phyloP scores from a whole-genome alignment of 2,888 invertebrate species.

The Diloba caeruleocephala region DNA sequence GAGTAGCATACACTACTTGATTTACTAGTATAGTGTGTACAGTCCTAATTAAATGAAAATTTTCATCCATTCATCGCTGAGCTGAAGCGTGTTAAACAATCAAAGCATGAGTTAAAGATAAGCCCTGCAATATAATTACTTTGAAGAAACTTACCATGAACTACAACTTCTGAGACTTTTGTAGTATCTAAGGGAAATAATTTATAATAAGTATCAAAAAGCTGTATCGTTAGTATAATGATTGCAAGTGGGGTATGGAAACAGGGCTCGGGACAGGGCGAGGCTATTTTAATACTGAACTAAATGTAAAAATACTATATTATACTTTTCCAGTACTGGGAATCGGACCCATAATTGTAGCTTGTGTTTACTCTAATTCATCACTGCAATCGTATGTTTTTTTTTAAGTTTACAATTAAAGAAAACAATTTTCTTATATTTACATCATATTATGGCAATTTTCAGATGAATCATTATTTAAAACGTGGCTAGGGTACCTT shows the following conservation, averaged over 20 bases:
- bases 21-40: neutral
- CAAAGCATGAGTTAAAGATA: conserved; percentile 41
- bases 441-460: too few relatives aligned
- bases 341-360: too few relatives aligned
- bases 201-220: neutral
- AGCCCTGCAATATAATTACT: neutral
- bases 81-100: conserved; percentile 25
- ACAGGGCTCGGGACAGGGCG: neutral
- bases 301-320: too few relatives aligned
- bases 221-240: neutral
- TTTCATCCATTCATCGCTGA: conserved; percentile 6
- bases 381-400: too few relatives aligned
- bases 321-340: too few relatives aligned
- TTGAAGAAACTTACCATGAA: conserved; percentile 36
- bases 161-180: conserved; percentile 20
- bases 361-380: too few relatives aligned
- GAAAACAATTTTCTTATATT: too few relatives aligned
- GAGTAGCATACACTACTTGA: too few relatives aligned
- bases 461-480: neutral
- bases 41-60: conserved; percentile 1
- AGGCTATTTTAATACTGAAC: too few relatives aligned
- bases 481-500: conserved; percentile 64
- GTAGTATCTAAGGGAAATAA: conserved; percentile 42
- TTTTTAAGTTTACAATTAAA: too few relatives aligned
- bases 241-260: neutral